Evolutionary conservation across 2,888 invertebrate species (phyloP).

Genomic region (Stenodera caucasica): DNA sequence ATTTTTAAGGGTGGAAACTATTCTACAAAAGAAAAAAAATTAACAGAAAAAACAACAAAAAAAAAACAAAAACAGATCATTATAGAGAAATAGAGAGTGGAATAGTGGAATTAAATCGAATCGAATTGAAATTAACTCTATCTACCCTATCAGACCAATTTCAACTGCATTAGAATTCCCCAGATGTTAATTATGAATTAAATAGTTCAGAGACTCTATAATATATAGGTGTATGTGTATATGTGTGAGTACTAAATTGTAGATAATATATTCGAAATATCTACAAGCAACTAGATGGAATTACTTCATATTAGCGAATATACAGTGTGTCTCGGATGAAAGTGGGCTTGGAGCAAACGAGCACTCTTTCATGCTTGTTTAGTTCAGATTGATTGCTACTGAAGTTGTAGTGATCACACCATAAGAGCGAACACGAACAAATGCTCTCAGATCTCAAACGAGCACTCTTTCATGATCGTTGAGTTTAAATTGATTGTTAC

Average conservation of each 20-base stretch:
- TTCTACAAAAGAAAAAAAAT: too few species aligned
- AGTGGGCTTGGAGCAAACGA: too few species aligned
- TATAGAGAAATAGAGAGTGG: neutral
- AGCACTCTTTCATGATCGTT: too few species aligned
- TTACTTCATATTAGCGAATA: neutral
- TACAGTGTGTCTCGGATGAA: too few species aligned
- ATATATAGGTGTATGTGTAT: too few species aligned
- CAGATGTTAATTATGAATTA: conserved; percentile 13
- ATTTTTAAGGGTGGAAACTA: too few species aligned
- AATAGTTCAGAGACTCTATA: neutral
- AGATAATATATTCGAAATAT: neutral
- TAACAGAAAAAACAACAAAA: neutral
- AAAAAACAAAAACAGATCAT: neutral
- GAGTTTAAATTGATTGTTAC: too few species aligned
- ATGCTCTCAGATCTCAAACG: too few species aligned
- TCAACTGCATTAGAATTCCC: neutral
- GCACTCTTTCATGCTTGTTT: too few species aligned
- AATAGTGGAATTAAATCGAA: neutral
- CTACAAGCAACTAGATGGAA: neutral
- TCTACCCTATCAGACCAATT: neutral
- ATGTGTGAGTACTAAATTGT: neutral
- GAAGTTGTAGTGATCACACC: too few species aligned
- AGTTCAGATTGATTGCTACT: too few species aligned
- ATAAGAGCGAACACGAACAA: too few species aligned
- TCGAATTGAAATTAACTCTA: conserved; percentile 5